Percentiles rank a stretch among this genome's conserved stretches.
These are phyloP conservation scores for Campodea augens DNA, from an alignment of 1,140 invertebrate genomes.

Conservation along the genomic window DNA sequence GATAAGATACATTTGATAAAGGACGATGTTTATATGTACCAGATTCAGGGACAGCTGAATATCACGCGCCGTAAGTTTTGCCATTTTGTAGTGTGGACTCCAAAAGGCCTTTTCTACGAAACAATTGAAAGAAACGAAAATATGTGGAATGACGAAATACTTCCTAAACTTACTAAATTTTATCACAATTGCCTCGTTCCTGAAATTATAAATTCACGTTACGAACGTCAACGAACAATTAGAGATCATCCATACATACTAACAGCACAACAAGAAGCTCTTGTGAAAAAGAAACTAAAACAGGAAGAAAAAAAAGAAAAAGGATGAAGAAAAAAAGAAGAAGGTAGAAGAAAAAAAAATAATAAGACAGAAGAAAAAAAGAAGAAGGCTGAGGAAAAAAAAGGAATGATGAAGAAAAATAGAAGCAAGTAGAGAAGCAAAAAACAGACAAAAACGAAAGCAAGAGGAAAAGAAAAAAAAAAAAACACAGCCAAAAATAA, in stretches of 20 bases:
- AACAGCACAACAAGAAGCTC: conserved; percentile 2
- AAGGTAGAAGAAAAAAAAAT: no score
- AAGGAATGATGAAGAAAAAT: no score
- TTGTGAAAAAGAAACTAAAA: no score
- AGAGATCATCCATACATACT: conserved; percentile 6
- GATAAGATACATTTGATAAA: conserved; percentile 13
- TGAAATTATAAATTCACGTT: conserved; percentile 7
- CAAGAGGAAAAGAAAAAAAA: no score
- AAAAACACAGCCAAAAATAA: no score
- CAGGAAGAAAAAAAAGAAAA: no score
- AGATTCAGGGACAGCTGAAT: conserved; percentile 18
- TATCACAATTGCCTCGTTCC: conserved; percentile 7
- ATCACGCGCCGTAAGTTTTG: conserved; percentile 16
- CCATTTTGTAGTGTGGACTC: conserved; percentile 17
- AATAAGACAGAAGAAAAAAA: no score
- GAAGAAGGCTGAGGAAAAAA: no score
- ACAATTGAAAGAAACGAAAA: conserved; percentile 5
- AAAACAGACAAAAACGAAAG: no score
- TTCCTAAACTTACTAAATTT: conserved; percentile 8
- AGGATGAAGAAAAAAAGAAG: no score
- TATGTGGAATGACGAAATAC: conserved; percentile 1
- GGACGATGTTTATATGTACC: conserved; percentile 17
- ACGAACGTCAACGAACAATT: neutral
- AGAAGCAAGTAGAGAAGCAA: no score
- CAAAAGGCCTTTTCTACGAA: conserved; percentile 1